These are phyloP conservation scores for Scaptomyza pallida DNA, from an alignment of 1,140 invertebrate genomes.

Conservation along the genomic window DNA sequence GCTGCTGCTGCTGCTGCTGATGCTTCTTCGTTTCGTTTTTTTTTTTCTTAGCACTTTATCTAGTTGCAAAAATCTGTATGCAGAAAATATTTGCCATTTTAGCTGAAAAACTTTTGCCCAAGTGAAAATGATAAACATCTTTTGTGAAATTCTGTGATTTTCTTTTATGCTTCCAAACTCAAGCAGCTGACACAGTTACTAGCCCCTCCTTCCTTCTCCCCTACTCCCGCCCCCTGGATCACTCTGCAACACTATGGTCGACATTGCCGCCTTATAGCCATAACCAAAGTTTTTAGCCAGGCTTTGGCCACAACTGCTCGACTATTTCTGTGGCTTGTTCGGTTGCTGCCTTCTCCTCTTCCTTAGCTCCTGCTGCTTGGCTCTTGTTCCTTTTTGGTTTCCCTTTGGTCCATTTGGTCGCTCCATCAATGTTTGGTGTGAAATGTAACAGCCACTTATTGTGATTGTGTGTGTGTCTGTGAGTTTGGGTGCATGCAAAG, in stretches of 20 bases:
- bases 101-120: slow-evolving; percentile 58
- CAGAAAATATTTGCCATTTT: slow-evolving; percentile 76
- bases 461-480: slow-evolving; percentile 53
- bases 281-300: background rate
- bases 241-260: too few species aligned
- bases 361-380: background rate
- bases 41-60: slow-evolving; percentile 61
- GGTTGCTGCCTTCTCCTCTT: slow-evolving; percentile 10
- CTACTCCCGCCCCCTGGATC: background rate
- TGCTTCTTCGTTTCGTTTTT: slow-evolving; percentile 15
- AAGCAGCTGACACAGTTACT: slow-evolving; percentile 48
- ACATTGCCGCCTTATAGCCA: background rate
- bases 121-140: slow-evolving; percentile 63
- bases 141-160: slow-evolving; percentile 80
- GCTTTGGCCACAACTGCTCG: slow-evolving; percentile 32
- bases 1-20: slow-evolving; percentile 7
- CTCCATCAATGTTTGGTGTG: slow-evolving; percentile 75
- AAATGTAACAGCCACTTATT: slow-evolving; percentile 82
- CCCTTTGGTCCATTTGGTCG: slow-evolving; percentile 35
- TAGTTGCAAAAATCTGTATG: slow-evolving; percentile 79
- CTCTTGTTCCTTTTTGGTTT: slow-evolving; percentile 23
- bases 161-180: slow-evolving; percentile 49
- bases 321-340: slow-evolving; percentile 50
- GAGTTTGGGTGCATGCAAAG: slow-evolving; percentile 25
- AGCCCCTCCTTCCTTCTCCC: background rate